Evolutionary conservation across 2,113 vertebrate species (phyloP), one percentile per base, ranked within the genome.

Genomic region (Echinops telfairi): DNA sequence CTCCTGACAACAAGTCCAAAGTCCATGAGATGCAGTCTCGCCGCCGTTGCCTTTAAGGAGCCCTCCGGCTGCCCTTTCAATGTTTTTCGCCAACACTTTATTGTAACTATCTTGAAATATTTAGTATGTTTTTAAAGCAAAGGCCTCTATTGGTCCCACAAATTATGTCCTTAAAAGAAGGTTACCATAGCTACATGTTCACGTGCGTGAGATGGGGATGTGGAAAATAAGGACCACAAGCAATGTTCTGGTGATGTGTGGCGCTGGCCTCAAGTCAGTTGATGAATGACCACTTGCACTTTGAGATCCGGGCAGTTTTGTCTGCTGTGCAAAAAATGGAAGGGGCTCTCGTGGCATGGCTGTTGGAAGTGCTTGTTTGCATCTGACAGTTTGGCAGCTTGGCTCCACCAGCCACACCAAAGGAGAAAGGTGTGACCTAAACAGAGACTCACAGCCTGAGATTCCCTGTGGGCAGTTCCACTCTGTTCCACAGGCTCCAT

Each of bases 271-370:
- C 31, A 68, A 31, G 66, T 27, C 8, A 66, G 38, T 79, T 70
- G 79, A n/a, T 86, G n/a, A 83, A 88, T 79, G 83, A 71, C 57
- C 29, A 86, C 8, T 77, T 89, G 66, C 31, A 76, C 31, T 90
- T 88, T 80, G 83, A 27, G 83, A 71, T 75, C 23, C 3, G 88
- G 70, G 16, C 36, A 31, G 76, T 94, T 94, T 89, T 88, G 27
- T 93, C 91, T 79, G 22, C 70, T 70, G 2, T 23, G 31, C 73
- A 75, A 33, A 88, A 96, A 91, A 60, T 64, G 17, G 77, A 91
- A 77, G 23, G 62, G 23, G 23, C 22, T 23, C 62, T 68, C 1
- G 29, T 68, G 29, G 66, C 29, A 31, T 15, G 31, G 29, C 29
- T 31, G 11, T 31, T 68, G 60, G 47, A 68, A 68, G 66, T 31